Base-by-base conservation (phyloP, 2,113 vertebrate genomes). In the Pyxicephalus adspersus region DNA sequence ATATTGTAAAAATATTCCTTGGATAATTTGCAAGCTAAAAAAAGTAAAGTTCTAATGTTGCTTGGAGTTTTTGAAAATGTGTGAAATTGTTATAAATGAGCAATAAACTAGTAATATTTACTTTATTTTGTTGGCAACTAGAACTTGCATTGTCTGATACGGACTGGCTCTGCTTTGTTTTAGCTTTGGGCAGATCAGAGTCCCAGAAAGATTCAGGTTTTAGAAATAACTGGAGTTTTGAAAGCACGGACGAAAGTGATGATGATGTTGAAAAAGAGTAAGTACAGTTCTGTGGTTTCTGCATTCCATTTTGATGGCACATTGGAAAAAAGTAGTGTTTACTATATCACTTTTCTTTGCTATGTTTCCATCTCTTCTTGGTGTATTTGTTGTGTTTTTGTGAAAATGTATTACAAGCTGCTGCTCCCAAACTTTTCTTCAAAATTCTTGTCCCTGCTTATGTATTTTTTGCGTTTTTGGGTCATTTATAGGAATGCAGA, bases 151-250 rank as follows among this genome's bases (percentile, higher is more conserved):
- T 74, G 55, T 74, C 71, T 74, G 71, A 74, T 55, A 60, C 23
- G 54, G 29, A 60, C 57, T 74, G 71, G n/a, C 71, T 74, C 29
- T 74, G 71, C 55, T 74, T 74, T 93, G 86, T 94, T 92, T 88
- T 92, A 98, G 97, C 96, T 90, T 94, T 98, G 92, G 93, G 95
- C 88, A 93, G 94, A 92, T 93, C 96, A 86, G 92, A 98, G 77
- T 89, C 91, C 92, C 95, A 92, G 90, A 93, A 89, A 89, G 95
- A 97, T 94, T 95, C 95, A 92, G 96, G 97, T 83, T 98, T 91
- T 96, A 97, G 94, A 92, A 94, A 89, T 92, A 95, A 91, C 89
- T 98, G 97, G 96, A 96, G 94, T 93, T 96, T 94, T 92, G 92
- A 95, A 90, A 91, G 95, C 85, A 88, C 89, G 86, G 93, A 93